Conservation (phyloP, 2,888 invertebrate genomes). For the Lithophane semibrunnea region DNA sequence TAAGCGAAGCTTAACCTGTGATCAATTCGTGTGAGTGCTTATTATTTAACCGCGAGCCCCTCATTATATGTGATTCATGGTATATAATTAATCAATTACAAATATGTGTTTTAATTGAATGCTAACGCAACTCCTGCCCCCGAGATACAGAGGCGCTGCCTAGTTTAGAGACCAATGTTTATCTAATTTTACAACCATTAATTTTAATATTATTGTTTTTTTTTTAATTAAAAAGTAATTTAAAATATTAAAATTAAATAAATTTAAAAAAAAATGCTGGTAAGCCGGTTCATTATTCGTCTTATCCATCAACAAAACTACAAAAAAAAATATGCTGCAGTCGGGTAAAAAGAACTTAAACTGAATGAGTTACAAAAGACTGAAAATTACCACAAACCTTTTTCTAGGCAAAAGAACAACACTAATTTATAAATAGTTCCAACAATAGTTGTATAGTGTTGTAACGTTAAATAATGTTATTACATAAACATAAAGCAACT, state of each 20-base stretch:
- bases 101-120: too few species aligned
- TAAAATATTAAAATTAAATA: too few species aligned
- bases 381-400: background rate
- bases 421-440: background rate
- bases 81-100: too few species aligned
- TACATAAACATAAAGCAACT: constrained; percentile 34
- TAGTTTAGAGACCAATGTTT: too few species aligned
- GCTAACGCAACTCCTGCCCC: too few species aligned
- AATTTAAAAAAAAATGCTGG: background rate
- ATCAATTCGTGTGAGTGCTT: too few species aligned
- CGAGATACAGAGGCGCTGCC: too few species aligned
- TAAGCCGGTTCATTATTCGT: background rate
- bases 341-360: background rate
- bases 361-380: background rate
- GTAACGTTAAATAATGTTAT: constrained; percentile 15
- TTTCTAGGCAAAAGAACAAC: background rate
- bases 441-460: background rate
- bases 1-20: background rate
- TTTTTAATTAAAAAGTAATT: too few species aligned
- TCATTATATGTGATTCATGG: too few species aligned
- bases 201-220: too few species aligned
- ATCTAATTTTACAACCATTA: too few species aligned
- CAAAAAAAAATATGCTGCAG: too few species aligned
- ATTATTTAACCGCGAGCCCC: background rate
- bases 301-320: background rate